Conservation (phyloP, 2,888 invertebrate species). For the Thera britannica region DNA sequence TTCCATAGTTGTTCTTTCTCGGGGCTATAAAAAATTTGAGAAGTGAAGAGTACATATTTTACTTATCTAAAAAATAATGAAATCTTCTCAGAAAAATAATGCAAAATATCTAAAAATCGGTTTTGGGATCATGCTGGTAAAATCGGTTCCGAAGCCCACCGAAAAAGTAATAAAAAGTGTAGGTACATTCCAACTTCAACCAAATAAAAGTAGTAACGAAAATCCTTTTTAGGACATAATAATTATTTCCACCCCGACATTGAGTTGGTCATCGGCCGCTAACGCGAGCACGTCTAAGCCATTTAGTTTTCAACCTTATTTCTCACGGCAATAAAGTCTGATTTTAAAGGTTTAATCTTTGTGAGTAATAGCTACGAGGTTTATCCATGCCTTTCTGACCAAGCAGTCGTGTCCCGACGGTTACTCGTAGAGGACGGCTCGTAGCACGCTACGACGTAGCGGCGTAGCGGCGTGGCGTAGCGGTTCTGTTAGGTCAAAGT, state of each 20-base stretch:
- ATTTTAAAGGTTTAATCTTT: slow-evolving; percentile 5
- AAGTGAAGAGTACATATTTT: too few species aligned
- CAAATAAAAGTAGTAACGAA: background rate
- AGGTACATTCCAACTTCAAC: background rate
- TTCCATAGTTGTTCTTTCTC: too few species aligned
- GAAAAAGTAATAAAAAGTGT: too few species aligned
- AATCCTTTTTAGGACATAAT: slow-evolving; percentile 19
- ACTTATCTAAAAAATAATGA: too few species aligned
- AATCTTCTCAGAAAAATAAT: too few species aligned
- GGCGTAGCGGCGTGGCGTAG: slow-evolving; percentile 46
- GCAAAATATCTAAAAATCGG: too few species aligned
- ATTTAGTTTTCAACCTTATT: slow-evolving; percentile 17
- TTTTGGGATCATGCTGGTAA: too few species aligned
- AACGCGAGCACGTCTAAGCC: slow-evolving; percentile 15
- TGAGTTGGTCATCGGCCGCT: slow-evolving; percentile 64
- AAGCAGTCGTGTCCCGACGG: slow-evolving; percentile 44
- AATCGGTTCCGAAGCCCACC: background rate
- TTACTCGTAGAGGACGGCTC: slow-evolving; percentile 52
- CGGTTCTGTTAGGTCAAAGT: slow-evolving; percentile 36
- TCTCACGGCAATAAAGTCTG: slow-evolving; percentile 18
- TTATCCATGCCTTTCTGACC: slow-evolving; percentile 33
- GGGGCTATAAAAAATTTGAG: too few species aligned
- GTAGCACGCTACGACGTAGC: slow-evolving; percentile 45
- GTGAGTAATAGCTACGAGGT: slow-evolving; percentile 21
- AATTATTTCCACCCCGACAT: slow-evolving; percentile 34